Base-by-base conservation (phyloP, 2,888 invertebrate species). In the Parnassius orleans region DNA sequence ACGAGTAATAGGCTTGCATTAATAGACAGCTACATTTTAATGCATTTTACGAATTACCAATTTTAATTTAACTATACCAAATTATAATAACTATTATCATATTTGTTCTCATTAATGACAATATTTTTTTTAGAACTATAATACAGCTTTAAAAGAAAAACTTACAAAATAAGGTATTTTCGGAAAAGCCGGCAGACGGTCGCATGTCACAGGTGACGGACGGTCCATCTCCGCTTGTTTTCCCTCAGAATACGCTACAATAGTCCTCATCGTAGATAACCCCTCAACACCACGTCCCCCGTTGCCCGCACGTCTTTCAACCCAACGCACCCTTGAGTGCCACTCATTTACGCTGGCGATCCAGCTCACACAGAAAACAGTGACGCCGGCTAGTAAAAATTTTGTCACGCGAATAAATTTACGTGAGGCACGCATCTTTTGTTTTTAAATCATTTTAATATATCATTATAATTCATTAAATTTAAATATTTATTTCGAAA, bases 191-290 rank as follows among this genome's bases (percentile, higher is more conserved):
- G 86, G 88, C 10, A 89, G 73, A 12, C 83, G 80, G 68, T 86
- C 85, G 72, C 92, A 92, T 60, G 86, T 73, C 60, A 92, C 80
- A 0, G 89, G 90, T 19, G 79, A 81, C 9, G 90, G 90, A 14
- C 85, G 79, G 66, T 92, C 92, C 83, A 92, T 80, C 76, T 92
- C 92, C 3, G 90, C 92, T 72, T 84, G 90, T 72, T 92, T 92
- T 67, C 85, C 90, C 74, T 92, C 93, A 44, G 94, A 94, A 81
- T 93, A 94, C 19, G 92, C 93, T 68, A 94, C 92, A 69, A 94
- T 93, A 65, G 93, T 93, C 73, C 89, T 89, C 84, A 93, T 92
- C 64, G 91, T 91, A 42, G 90, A 75, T 65, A 78, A 67, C 53
- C 58, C 58, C 50, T 69, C 66, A 1, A 63, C 65, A 9, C 69